Evolutionary conservation across 2,888 invertebrate genomes (phyloP).

Genomic region (Unio delphinus): DNA sequence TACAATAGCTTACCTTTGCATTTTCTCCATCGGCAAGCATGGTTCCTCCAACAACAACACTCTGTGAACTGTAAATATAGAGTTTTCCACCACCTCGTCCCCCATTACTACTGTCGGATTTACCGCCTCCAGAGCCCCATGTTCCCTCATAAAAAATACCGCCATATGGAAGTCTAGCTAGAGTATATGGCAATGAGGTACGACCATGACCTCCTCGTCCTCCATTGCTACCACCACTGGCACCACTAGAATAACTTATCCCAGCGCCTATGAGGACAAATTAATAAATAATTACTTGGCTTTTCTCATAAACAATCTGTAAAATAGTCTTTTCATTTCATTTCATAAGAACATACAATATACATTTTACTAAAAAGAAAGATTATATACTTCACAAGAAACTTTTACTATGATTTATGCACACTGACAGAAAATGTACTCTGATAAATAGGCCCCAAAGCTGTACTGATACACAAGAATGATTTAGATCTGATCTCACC

Average conservation of each 20-base stretch:
- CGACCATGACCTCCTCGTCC: constrained; percentile 45
- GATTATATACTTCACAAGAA: no score
- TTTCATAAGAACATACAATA: no score
- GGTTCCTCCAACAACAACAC: constrained; percentile 16
- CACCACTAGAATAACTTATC: constrained; percentile 18
- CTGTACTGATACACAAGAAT: no score
- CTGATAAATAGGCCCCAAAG: no score
- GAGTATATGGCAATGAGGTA: constrained; percentile 2
- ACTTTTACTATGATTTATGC: no score
- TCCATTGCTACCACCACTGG: constrained; percentile 50
- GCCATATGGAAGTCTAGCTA: constrained; percentile 39
- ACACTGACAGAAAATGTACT: no score
- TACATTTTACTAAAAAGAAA: no score
- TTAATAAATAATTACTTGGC: no score
- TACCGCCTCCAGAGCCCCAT: constrained; percentile 55
- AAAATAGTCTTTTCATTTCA: no score
- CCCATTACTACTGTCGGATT: constrained; percentile 16
- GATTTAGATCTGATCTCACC: no score
- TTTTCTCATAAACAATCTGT: no score
- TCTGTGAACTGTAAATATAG: constrained; percentile 18
- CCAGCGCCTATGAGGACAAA: no score
- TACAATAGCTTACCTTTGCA: constrained; percentile 23
- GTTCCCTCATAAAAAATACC: constrained; percentile 35
- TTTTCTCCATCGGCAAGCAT: constrained; percentile 31
- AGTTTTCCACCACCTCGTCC: constrained; percentile 53